phyloP scores from a whole-genome alignment of 2,888 invertebrate species.

The Rhopalosiphum nymphaeae region DNA sequence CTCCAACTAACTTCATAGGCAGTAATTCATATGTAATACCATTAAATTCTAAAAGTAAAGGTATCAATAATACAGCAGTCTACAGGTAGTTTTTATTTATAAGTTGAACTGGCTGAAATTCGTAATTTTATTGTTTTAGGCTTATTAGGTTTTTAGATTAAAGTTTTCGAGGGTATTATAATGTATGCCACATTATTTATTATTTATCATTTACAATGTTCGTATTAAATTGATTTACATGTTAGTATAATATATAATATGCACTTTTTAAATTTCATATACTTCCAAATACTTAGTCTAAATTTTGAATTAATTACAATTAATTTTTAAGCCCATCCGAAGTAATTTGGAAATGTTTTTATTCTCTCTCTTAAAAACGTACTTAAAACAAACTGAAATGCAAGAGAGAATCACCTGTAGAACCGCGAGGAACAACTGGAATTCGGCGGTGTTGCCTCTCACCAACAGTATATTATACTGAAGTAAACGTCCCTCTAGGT shows the following conservation, averaged over 20 bases:
- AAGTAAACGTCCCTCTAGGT: neutral
- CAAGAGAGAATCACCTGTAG: neutral
- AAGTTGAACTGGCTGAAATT: neutral
- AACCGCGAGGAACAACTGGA: neutral
- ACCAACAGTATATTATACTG: neutral
- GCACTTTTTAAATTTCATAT: neutral
- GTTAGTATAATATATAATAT: neutral
- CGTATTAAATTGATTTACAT: neutral
- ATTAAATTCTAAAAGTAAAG: neutral
- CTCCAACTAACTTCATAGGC: neutral
- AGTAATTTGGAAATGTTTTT: neutral
- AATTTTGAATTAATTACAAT: fast-evolving
- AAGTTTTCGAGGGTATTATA: neutral
- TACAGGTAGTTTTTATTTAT: neutral
- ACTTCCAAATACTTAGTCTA: neutral
- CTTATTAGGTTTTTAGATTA: neutral
- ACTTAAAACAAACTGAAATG: neutral
- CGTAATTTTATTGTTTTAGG: neutral
- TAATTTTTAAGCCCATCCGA: neutral
- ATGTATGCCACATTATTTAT: neutral
- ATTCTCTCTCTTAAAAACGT: neutral
- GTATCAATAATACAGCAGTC: neutral
- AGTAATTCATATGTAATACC: neutral
- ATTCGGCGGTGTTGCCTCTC: neutral
- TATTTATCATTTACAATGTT: neutral